Evolutionary conservation across 2,113 vertebrate species (phyloP), one percentile per base, ranked within the genome.

Genomic region (Gavialis gangeticus): DNA sequence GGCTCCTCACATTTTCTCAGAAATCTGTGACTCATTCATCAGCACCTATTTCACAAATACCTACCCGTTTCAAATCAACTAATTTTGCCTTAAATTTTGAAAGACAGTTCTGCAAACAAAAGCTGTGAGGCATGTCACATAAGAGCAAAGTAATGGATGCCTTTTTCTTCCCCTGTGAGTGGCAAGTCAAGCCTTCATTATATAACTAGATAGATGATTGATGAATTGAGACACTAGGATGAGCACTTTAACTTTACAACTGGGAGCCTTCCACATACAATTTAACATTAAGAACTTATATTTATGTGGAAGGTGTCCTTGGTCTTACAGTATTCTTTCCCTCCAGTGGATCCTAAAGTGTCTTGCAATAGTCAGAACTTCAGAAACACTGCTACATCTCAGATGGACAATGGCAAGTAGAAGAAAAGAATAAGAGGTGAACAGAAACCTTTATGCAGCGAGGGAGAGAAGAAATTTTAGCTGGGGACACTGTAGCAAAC

Each of bases 81-180:
- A 3, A 17, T 24, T 79, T 60, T 28, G 77, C 15, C 1, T 1
- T 22, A 14, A 79, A 82, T 85, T 30, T 80, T 14, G n/a, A 82
- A n/a, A 46, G 56, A 76, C 22, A 77, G 37, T 37, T 91, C 12
- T 57, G 90, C 62, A 87, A 14, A 62, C 19, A 87, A 80, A 91
- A 66, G 0, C 1, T 1, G 15, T 75, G 24, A 21, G 82, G 89
- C 30, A 92, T 8, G 10, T 63, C 59, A 85, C 0, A 0, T 54
- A 75, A 80, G 18, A 18, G 12, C 27, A 93, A 14, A 78, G 84
- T 71, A 12, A 59, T 27, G 22, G 21, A 66, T 75, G 30, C 22
- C 17, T 54, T 79, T 67, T 71, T 69, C 27, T 46, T 56, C 46
- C 27, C 64, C 7, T 1, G 0, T 21, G 17, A 30, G 2, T 82